Evolutionary conservation across 1,140 invertebrate genomes (phyloP).

Genomic region (Ridgeia piscesae): DNA sequence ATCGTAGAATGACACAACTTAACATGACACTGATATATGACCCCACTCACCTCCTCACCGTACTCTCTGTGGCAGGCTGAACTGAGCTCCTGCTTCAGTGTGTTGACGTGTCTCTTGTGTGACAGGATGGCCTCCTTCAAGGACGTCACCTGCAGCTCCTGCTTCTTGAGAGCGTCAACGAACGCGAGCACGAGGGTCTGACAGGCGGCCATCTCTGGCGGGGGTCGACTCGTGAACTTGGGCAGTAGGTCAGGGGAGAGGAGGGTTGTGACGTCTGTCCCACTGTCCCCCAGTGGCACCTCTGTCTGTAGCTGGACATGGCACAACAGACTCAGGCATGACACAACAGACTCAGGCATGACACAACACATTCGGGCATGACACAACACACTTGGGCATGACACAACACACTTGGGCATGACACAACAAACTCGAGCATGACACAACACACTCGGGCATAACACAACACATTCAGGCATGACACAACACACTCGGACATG

Average conservation of each 20-base stretch:
- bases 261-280: neutral
- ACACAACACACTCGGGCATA: too few relatives aligned
- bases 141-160: neutral
- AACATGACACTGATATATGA: too few relatives aligned
- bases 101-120: constrained; percentile 9
- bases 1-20: too few relatives aligned
- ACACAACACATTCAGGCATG: too few relatives aligned
- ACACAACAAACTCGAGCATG: too few relatives aligned
- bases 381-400: too few relatives aligned
- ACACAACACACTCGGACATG: too few relatives aligned
- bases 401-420: too few relatives aligned
- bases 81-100: constrained; percentile 2
- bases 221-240: neutral
- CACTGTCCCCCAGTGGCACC: neutral
- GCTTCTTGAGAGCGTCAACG: constrained; percentile 11
- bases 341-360: too few relatives aligned
- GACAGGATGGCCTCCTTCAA: constrained; percentile 2
- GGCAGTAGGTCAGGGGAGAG: constrained; percentile 3
- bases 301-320: neutral
- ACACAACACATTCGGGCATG: too few relatives aligned
- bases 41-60: neutral
- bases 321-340: neutral
- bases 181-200: neutral
- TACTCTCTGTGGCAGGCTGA: constrained; percentile 10
- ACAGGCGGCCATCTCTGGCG: constrained; percentile 9